phyloP scores from a whole-genome alignment of 2,888 invertebrate species.

The Temnothorax rugatulus region DNA sequence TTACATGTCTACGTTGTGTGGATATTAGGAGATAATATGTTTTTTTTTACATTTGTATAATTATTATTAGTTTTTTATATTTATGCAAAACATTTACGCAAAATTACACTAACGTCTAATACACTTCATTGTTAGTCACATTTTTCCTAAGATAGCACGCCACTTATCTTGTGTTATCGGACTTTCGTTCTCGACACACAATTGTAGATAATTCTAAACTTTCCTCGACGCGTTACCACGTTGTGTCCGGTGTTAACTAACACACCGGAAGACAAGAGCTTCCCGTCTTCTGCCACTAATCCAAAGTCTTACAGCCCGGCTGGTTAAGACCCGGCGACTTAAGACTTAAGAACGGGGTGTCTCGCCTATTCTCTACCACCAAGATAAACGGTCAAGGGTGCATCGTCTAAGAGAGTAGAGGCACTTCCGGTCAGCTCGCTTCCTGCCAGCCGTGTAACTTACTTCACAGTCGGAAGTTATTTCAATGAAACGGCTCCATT shows the following conservation, averaged over 20 bases:
- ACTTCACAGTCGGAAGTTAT: slow-evolving; percentile 71
- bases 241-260: slow-evolving; percentile 35
- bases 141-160: neutral
- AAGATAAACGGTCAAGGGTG: slow-evolving; percentile 68
- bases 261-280: slow-evolving; percentile 36
- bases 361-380: slow-evolving; percentile 44
- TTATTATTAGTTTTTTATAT: neutral
- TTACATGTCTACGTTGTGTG: neutral
- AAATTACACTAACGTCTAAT: no score
- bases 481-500: slow-evolving; percentile 45
- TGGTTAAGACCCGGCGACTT: slow-evolving; percentile 47
- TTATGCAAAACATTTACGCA: neutral
- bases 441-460: slow-evolving; percentile 74
- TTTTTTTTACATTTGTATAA: neutral
- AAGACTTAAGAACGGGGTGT: slow-evolving; percentile 51
- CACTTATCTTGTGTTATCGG: neutral
- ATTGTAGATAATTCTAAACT: slow-evolving; percentile 1
- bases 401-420: slow-evolving; percentile 74
- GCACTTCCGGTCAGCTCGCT: slow-evolving; percentile 79
- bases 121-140: neutral
- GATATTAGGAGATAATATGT: neutral
- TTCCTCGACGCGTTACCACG: neutral
- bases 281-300: slow-evolving; percentile 36
- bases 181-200: neutral
- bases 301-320: slow-evolving; percentile 29